Evolutionary conservation across 2,797 vertebrate species (phyloP).

Genomic region (Hydrolagus colliei): DNA sequence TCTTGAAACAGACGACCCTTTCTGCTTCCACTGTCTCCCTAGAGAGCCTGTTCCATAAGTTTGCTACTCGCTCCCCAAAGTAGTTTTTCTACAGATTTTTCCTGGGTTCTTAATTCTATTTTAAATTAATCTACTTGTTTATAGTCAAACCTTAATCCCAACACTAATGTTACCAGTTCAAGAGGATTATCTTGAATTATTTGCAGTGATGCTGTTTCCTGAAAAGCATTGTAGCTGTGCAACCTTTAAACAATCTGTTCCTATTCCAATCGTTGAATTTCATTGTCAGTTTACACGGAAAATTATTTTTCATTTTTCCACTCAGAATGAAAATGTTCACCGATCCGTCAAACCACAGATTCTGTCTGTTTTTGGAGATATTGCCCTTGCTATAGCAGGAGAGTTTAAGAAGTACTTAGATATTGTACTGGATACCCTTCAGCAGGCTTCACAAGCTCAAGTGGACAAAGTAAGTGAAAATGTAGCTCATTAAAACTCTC

Average conservation of each 20-base stretch:
- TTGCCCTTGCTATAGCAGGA: constrained; percentile 90
- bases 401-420: constrained; percentile 98
- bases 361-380: constrained; percentile 89
- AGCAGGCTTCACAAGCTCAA: constrained; percentile 93
- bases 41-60: no score
- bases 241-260: not conserved
- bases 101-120: no score
- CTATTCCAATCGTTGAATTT: not conserved
- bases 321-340: constrained; percentile 92
- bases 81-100: no score
- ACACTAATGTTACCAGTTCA: not conserved
- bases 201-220: not conserved
- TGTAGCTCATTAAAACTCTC: no score
- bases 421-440: constrained; percentile 88
- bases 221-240: not conserved
- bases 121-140: not conserved
- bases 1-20: no score
- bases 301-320: constrained; percentile 3
- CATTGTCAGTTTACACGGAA: not conserved
- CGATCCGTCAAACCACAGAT: constrained; percentile 96
- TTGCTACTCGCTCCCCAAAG: no score
- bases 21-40: no score
- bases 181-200: not conserved
- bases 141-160: not conserved
- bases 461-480: constrained; percentile 78